Conservation (phyloP, 2,888 invertebrate species). For the Pedicia rivosa region DNA sequence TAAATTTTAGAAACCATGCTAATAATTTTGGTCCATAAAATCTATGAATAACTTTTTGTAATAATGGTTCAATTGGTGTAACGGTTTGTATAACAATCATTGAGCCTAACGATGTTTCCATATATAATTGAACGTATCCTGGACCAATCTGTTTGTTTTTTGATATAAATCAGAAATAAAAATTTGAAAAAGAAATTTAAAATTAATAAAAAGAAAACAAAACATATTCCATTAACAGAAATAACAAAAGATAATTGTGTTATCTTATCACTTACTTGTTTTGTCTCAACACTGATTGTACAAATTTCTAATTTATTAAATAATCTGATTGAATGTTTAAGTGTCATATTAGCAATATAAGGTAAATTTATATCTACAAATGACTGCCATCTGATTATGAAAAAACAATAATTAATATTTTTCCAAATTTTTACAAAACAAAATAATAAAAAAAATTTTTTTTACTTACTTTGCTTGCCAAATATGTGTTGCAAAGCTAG, state of each 20-base stretch:
- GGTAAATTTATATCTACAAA: slow-evolving; percentile 25
- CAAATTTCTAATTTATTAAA: slow-evolving; percentile 39
- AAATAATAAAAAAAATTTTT: background rate
- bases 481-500: slow-evolving; percentile 33
- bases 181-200: no score
- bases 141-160: slow-evolving; percentile 43
- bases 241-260: background rate
- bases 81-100: slow-evolving; percentile 57
- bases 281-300: slow-evolving; percentile 42
- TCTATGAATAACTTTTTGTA: slow-evolving; percentile 63
- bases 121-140: slow-evolving; percentile 52
- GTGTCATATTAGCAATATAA: slow-evolving; percentile 45
- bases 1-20: slow-evolving; percentile 44
- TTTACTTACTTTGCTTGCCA: slow-evolving; percentile 35
- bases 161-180: background rate
- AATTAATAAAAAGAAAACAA: no score
- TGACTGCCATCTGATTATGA: slow-evolving; percentile 31
- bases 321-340: slow-evolving; percentile 47
- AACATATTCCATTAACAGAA: no score
- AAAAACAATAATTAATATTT: slow-evolving; percentile 2
- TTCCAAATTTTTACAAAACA: slow-evolving; percentile 1
- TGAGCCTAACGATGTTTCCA: slow-evolving; percentile 41
- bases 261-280: slow-evolving; percentile 38
- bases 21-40: slow-evolving; percentile 48
- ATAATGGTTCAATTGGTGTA: slow-evolving; percentile 58